phyloP scores from a whole-genome alignment of 1,140 invertebrate genomes.

The Neomicropteryx cornuta region DNA sequence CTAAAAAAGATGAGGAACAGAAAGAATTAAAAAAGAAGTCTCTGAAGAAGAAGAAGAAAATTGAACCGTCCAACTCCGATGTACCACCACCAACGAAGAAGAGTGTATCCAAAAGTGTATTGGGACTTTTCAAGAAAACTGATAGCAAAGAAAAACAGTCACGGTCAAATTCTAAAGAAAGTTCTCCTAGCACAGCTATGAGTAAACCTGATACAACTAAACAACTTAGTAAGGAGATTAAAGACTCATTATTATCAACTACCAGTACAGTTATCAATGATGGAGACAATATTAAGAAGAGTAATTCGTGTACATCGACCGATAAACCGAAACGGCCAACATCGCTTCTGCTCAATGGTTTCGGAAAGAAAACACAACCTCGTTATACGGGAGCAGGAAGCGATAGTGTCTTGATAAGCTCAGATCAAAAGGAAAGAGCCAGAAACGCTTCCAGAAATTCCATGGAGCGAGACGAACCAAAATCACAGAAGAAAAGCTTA shows the following conservation, averaged over 20 bases:
- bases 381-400: slow-evolving; percentile 23
- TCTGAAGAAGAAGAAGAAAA: slow-evolving; percentile 1
- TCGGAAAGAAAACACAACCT: slow-evolving; percentile 28
- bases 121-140: slow-evolving; percentile 61
- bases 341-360: slow-evolving; percentile 34
- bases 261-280: too few relatives aligned
- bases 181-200: slow-evolving; percentile 2
- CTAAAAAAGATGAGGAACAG: slow-evolving; percentile 6
- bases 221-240: too few relatives aligned
- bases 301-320: too few relatives aligned
- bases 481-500: slow-evolving; percentile 39
- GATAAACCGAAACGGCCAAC: slow-evolving; percentile 36
- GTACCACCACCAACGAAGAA: slow-evolving; percentile 25
- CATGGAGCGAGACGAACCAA: slow-evolving; percentile 25
- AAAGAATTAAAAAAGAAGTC: slow-evolving; percentile 7
- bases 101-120: slow-evolving; percentile 50
- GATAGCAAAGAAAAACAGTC: slow-evolving; percentile 30
- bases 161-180: slow-evolving; percentile 8
- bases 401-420: slow-evolving; percentile 21
- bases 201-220: too few relatives aligned
- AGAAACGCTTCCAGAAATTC: slow-evolving; percentile 19
- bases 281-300: too few relatives aligned
- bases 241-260: too few relatives aligned
- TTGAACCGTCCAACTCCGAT: not conserved
- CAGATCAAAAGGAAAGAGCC: slow-evolving; percentile 17